These are phyloP conservation scores for Lutra lutra DNA, from an alignment of 2,797 vertebrate genomes.

Conservation along the genomic window DNA sequence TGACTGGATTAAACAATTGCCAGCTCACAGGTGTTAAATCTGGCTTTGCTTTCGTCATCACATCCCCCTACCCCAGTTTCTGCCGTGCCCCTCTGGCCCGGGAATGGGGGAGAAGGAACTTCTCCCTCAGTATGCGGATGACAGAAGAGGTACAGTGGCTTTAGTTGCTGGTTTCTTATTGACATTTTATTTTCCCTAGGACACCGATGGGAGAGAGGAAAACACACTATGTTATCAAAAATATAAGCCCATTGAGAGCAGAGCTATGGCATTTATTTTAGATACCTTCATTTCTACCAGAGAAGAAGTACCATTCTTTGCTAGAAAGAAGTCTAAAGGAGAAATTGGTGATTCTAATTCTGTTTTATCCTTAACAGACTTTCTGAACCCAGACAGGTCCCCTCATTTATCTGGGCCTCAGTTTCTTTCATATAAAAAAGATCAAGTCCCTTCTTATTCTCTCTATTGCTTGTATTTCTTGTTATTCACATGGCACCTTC, in stretches of 20 bases:
- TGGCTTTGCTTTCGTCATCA: neutral
- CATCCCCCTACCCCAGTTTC: neutral
- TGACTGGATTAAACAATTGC: neutral
- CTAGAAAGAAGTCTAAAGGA: conserved; percentile 16
- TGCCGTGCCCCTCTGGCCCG: fast-evolving
- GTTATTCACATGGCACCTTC: neutral
- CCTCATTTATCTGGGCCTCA: neutral
- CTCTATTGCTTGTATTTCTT: neutral
- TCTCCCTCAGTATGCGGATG: neutral
- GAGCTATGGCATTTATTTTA: neutral
- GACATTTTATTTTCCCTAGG: neutral
- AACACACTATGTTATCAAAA: neutral
- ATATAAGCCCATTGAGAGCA: neutral
- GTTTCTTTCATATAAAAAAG: neutral
- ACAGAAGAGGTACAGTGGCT: neutral
- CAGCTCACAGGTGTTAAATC: neutral
- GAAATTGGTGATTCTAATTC: conserved; percentile 11
- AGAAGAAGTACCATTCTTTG: neutral
- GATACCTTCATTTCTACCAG: neutral
- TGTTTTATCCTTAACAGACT: neutral
- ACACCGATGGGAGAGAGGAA: neutral
- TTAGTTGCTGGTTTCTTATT: neutral
- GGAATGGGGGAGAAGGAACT: neutral
- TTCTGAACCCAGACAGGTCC: neutral
- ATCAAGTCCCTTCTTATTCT: neutral